phyloP scores from a whole-genome alignment of 2,113 vertebrate species.

The Tachycineta bicolor region DNA sequence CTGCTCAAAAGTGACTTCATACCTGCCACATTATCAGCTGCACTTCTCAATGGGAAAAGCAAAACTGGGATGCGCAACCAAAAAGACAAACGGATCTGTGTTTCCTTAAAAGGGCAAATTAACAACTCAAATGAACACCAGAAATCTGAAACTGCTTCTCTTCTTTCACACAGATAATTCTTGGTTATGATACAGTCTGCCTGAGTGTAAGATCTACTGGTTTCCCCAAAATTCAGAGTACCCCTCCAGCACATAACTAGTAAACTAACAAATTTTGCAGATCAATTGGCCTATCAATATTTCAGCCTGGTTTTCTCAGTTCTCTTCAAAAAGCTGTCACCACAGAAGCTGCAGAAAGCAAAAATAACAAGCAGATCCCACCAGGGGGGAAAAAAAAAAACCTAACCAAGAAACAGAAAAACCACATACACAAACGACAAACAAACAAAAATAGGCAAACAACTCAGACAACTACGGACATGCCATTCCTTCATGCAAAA shows the following conservation, averaged over 20 bases:
- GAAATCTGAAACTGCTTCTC: neutral
- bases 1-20: neutral
- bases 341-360: neutral
- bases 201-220: neutral
- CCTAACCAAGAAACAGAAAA: neutral
- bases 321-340: neutral
- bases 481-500: neutral
- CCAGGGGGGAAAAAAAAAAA: accelerated
- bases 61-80: neutral
- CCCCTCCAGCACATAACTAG: neutral
- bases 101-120: neutral
- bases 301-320: neutral
- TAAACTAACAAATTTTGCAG: neutral
- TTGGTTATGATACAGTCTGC: neutral
- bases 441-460: neutral
- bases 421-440: neutral
- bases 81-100: neutral
- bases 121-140: neutral
- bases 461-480: neutral
- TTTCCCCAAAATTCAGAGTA: neutral
- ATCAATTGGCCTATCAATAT: neutral
- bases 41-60: neutral
- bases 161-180: neutral
- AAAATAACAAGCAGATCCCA: neutral
- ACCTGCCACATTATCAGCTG: neutral